These are phyloP conservation scores for Megaceryle alcyon DNA, from an alignment of 2,797 vertebrate species.

Conservation along the genomic window DNA sequence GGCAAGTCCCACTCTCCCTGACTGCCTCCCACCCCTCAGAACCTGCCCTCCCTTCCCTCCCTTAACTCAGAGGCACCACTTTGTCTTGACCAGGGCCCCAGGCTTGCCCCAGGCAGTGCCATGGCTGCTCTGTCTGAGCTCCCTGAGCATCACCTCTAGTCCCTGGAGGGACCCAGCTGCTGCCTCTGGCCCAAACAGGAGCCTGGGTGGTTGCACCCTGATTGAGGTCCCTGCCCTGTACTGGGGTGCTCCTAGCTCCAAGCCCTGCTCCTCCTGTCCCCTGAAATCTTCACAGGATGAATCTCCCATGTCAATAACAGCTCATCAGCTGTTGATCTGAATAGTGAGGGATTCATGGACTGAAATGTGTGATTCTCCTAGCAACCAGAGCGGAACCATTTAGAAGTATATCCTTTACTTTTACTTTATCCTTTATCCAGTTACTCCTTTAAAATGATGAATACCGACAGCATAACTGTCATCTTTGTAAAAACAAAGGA, in stretches of 20 bases:
- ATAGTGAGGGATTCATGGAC: background rate
- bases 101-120: fast-evolving
- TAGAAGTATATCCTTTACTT: background rate
- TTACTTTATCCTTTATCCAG: no score
- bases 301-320: fast-evolving
- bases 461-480: background rate
- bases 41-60: no score
- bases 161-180: background rate
- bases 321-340: background rate
- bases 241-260: background rate
- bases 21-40: fast-evolving
- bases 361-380: background rate
- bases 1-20: background rate
- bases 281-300: background rate
- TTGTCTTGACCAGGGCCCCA: background rate
- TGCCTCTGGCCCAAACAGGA: fast-evolving
- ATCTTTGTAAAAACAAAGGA: background rate
- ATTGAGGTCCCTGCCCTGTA: background rate
- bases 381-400: background rate
- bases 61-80: background rate
- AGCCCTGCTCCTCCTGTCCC: background rate
- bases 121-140: background rate
- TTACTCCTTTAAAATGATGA: background rate
- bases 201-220: fast-evolving
- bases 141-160: fast-evolving